These are phyloP conservation scores for Indri indri DNA, from an alignment of 2,113 vertebrate genomes.

Conservation along the genomic window DNA sequence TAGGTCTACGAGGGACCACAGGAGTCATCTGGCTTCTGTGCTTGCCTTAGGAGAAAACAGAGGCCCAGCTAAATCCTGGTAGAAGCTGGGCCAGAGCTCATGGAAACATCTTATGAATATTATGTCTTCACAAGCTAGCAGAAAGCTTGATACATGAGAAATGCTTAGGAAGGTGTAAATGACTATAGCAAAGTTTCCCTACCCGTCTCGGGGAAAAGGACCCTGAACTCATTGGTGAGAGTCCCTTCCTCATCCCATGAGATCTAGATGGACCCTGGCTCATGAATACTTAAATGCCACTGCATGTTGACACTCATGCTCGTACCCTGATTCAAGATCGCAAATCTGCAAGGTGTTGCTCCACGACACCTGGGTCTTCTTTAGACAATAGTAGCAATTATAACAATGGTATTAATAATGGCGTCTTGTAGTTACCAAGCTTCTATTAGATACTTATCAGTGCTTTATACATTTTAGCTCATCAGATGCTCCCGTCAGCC, in stretches of 20 bases:
- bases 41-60: neutral
- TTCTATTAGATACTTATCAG: neutral
- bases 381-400: neutral
- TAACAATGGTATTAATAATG: neutral
- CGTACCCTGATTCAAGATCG: neutral
- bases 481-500: neutral
- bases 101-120: neutral
- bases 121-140: neutral
- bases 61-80: no score
- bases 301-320: neutral
- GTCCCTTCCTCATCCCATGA: neutral
- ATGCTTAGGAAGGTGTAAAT: neutral
- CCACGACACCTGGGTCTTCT: neutral
- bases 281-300: neutral
- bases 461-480: neutral
- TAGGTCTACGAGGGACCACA: neutral
- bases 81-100: neutral
- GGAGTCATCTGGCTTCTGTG: neutral
- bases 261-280: neutral
- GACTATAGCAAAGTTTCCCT: neutral
- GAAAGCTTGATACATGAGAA: neutral
- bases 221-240: neutral
- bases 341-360: neutral
- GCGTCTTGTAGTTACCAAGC: neutral
- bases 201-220: neutral